Evolutionary conservation across 2,888 invertebrate species (phyloP).

Genomic region (Acronicta psi): DNA sequence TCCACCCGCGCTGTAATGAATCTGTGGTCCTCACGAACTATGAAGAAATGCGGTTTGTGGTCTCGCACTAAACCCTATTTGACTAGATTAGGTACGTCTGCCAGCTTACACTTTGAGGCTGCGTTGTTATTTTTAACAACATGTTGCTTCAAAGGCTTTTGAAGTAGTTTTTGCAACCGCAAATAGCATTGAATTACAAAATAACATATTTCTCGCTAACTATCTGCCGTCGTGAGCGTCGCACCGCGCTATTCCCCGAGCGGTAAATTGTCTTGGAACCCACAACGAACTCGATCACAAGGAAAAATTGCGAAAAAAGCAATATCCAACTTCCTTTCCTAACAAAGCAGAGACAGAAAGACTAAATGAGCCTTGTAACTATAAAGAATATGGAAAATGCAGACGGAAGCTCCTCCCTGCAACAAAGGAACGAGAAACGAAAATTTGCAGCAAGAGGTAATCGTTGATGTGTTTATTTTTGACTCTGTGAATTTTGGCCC

Average conservation of each 20-base stretch:
- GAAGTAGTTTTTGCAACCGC: conserved; percentile 17
- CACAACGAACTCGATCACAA: conserved; percentile 50
- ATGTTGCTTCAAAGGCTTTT: conserved; percentile 15
- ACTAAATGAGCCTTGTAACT: conserved; percentile 56
- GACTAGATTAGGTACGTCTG: conserved; percentile 50
- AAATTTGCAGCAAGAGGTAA: conserved; percentile 40
- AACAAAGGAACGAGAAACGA: conserved; percentile 34
- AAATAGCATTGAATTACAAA: conserved; percentile 26
- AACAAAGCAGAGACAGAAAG: conserved; percentile 49
- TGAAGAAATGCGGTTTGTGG: conserved; percentile 66
- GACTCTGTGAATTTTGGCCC: conserved; percentile 9
- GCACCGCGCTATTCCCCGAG: conserved; percentile 39
- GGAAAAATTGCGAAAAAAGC: conserved; percentile 48
- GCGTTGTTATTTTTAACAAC: conserved; percentile 19
- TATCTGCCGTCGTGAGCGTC: conserved; percentile 30
- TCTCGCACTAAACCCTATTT: conserved; percentile 60
- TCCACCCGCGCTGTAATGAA: conserved; percentile 63
- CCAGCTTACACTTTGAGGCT: conserved; percentile 30
- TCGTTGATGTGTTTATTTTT: conserved; percentile 42
- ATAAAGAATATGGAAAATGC: conserved; percentile 48
- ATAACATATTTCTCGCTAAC: conserved; percentile 33
- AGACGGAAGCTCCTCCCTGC: conserved; percentile 41
- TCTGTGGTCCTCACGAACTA: conserved; percentile 62
- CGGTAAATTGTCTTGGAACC: conserved; percentile 42
- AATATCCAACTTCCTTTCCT: conserved; percentile 49